Evolutionary conservation across 2,888 invertebrate species (phyloP).

Genomic region (Polietes domitor): DNA sequence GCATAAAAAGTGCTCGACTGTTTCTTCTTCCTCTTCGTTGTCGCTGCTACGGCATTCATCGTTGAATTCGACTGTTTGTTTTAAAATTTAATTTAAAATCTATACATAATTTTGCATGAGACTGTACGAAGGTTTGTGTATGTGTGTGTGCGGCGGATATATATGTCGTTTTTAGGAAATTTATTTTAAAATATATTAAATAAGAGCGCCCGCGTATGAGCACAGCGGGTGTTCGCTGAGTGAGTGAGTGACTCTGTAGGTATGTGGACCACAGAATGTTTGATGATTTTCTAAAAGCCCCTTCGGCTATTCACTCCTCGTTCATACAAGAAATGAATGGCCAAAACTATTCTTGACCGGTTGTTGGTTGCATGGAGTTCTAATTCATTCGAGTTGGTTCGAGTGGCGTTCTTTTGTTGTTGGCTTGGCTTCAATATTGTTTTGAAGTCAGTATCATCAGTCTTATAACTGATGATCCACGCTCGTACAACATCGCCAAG

Average conservation of each 20-base stretch:
- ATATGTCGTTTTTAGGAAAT: slow-evolving; percentile 55
- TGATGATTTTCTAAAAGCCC: slow-evolving; percentile 35
- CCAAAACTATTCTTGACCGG: not conserved
- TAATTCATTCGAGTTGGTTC: slow-evolving; percentile 39
- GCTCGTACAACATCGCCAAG: too few species aligned
- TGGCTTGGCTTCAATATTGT: slow-evolving; percentile 38
- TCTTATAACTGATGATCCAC: slow-evolving; percentile 34
- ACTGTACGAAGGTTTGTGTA: not conserved
- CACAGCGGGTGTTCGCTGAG: slow-evolving; percentile 60
- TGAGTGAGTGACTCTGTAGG: slow-evolving; percentile 30
- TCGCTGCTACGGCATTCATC: too few species aligned
- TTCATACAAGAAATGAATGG: slow-evolving; percentile 47
- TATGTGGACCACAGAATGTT: slow-evolving; percentile 33
- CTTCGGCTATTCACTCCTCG: slow-evolving; percentile 30
- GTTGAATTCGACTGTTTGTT: too few species aligned
- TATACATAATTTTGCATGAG: not conserved
- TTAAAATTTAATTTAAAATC: too few species aligned
- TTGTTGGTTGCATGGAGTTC: slow-evolving; percentile 24
- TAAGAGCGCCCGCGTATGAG: slow-evolving; percentile 59
- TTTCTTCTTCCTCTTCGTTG: too few species aligned
- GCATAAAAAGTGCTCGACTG: too few species aligned
- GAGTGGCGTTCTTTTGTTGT: slow-evolving; percentile 1
- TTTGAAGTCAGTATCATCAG: slow-evolving; percentile 53
- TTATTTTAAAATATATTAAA: slow-evolving; percentile 61
- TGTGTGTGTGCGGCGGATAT: slow-evolving; percentile 12